phyloP scores from a whole-genome alignment of 2,888 invertebrate species.

The Dolichopus griseipennis region DNA sequence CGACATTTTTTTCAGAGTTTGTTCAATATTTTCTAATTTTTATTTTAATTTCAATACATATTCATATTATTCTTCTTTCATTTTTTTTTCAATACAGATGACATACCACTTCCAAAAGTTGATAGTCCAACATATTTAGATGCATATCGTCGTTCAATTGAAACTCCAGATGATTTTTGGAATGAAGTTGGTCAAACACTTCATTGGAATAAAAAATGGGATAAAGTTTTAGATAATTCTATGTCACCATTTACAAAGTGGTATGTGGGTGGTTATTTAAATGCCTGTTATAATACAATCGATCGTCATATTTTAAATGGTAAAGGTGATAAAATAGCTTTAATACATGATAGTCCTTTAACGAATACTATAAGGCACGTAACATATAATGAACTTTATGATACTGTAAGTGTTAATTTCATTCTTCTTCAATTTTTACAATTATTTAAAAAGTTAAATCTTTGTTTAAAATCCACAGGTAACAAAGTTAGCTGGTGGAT shows the following conservation, averaged over 20 bases:
- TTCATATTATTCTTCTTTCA: too few relatives aligned
- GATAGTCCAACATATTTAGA: conserved; percentile 52
- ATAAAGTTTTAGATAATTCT: conserved; percentile 71
- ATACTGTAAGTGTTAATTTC: conserved; percentile 54
- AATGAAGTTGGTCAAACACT: conserved; percentile 62
- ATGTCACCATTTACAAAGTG: conserved; percentile 84
- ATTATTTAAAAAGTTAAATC: background rate
- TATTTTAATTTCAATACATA: too few relatives aligned
- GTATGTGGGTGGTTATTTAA: conserved; percentile 79
- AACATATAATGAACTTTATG: conserved; percentile 70
- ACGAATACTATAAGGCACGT: conserved; percentile 67
- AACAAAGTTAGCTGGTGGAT: conserved; percentile 65
- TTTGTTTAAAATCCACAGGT: too few relatives aligned
- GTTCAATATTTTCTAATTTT: too few relatives aligned
- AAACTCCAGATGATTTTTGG: conserved; percentile 80
- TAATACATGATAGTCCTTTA: conserved; percentile 86
- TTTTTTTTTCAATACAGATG: conserved; percentile 18
- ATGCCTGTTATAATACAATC: conserved; percentile 86
- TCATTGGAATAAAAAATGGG: conserved; percentile 79
- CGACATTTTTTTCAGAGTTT: too few relatives aligned
- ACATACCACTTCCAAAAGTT: conserved; percentile 24
- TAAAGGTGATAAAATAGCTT: conserved; percentile 65
- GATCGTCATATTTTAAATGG: conserved; percentile 81
- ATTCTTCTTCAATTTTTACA: background rate
- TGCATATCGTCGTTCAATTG: conserved; percentile 57